Evolutionary conservation across 2,113 vertebrate genomes (phyloP), one percentile per base, ranked within the genome.

Genomic region (Conger conger): DNA sequence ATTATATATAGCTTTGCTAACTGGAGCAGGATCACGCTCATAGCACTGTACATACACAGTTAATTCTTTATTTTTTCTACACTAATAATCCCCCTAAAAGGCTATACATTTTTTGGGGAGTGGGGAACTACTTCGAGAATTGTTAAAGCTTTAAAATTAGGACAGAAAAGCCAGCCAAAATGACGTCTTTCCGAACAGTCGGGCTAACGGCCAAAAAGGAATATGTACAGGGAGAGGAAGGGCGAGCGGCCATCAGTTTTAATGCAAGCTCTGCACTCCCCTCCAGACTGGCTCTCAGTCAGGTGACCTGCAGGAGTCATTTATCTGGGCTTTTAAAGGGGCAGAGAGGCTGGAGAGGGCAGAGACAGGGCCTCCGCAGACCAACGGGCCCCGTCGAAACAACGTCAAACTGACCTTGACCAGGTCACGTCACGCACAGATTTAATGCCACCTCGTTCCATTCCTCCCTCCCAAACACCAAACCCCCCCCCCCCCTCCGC

Each of bases 201-300:
- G 82, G 91, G 88, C 91, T 87, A 16, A 81, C 77, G 11, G 88
- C 91, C 91, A 90, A 88, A 78, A 84, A 85, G 86, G 87, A 86
- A 90, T 87, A 78, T 85, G 85, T 85, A 85, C 79, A 88, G 87
- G 82, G 84, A 80, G 85, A 89, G 81, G 84, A 88, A 89, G 86
- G 87, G 86, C 89, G 87, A 85, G 78, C 88, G 82, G 88, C 87
- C 85, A 88, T 89, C 88, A 88, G 87, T 80, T 87, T 87, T 87
- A 87, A 87, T 79, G 83, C 82, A 86, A 87, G 86, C 87, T 53
- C 82, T 83, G 83, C 86, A 87, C 76, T 53, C 38, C 76, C 57
- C 76, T 37, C 27, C 81, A 79, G 81, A 76, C 35, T 76, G 76
- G 81, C 82, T 40, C 57, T 27, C 42, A 17, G 85, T 85, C 84